Evolutionary conservation across 1,140 invertebrate species (phyloP).

Genomic region (Pantala flavescens): DNA sequence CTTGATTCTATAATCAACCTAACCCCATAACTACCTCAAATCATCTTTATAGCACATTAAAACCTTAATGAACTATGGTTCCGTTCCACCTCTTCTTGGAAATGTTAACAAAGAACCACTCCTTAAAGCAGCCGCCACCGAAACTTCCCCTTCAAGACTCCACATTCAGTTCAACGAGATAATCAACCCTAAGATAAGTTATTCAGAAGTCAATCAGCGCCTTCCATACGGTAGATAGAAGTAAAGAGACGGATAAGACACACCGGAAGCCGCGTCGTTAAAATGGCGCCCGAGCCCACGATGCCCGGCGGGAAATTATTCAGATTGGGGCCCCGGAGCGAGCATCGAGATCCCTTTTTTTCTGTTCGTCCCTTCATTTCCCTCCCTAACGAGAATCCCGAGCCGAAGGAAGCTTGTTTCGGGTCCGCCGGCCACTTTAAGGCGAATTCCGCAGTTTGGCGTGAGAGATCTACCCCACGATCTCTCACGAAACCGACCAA

Average conservation of each 20-base stretch:
- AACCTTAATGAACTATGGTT: no score
- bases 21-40: no score
- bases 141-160: no score
- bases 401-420: not conserved
- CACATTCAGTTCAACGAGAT: not conserved
- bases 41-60: no score
- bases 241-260: not conserved
- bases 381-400: slow-evolving; percentile 2
- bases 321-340: not conserved
- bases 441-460: not conserved
- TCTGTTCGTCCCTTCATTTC: not conserved
- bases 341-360: not conserved
- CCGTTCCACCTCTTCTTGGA: no score
- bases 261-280: not conserved
- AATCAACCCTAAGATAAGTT: not conserved
- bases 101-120: no score
- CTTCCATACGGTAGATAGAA: not conserved
- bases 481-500: not conserved
- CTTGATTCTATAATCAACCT: no score
- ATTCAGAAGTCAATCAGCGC: not conserved
- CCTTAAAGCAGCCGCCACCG: no score
- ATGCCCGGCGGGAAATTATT: slow-evolving; percentile 8
- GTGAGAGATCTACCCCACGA: not conserved
- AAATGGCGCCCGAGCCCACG: not conserved
- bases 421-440: not conserved